phyloP scores from a whole-genome alignment of 2,113 vertebrate genomes.

The Malurus cyaneus region DNA sequence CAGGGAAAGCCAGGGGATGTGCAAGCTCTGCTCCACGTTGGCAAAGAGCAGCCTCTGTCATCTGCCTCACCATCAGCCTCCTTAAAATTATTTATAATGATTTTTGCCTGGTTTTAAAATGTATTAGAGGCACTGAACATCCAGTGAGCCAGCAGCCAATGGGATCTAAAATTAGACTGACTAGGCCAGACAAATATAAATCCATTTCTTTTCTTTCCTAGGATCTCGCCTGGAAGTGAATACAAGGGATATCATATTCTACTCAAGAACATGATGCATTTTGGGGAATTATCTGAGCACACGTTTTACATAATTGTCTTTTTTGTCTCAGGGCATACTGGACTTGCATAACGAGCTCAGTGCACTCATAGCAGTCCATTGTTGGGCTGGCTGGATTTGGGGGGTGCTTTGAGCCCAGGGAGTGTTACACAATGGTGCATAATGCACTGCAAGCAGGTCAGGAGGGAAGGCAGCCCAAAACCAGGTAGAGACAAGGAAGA shows the following conservation, averaged over 20 bases:
- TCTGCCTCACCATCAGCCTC: not conserved
- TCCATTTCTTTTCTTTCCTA: not conserved
- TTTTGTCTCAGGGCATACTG: constrained; percentile 50
- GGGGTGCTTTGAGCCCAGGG: not conserved
- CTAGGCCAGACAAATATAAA: not conserved
- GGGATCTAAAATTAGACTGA: not conserved
- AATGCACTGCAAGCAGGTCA: constrained; percentile 54
- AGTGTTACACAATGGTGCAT: constrained; percentile 4
- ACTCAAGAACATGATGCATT: not conserved
- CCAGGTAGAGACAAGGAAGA: not conserved
- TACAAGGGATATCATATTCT: constrained; percentile 12
- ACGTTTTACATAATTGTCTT: constrained; percentile 56
- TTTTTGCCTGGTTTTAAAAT: constrained; percentile 6
- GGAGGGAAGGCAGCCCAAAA: constrained; percentile 36
- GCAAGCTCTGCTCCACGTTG: not conserved
- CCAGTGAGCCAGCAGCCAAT: not conserved
- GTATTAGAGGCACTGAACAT: not conserved
- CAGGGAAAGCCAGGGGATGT: not conserved
- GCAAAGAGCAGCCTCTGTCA: not conserved
- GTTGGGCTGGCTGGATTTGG: not conserved
- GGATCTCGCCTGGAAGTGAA: not conserved
- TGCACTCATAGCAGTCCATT: constrained; percentile 16
- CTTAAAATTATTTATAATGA: constrained; percentile 12
- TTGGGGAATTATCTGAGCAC: constrained; percentile 35
- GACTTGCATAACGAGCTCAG: constrained; percentile 50